phyloP scores from a whole-genome alignment of 2,888 invertebrate species.

The Andricus quercusramuli region DNA sequence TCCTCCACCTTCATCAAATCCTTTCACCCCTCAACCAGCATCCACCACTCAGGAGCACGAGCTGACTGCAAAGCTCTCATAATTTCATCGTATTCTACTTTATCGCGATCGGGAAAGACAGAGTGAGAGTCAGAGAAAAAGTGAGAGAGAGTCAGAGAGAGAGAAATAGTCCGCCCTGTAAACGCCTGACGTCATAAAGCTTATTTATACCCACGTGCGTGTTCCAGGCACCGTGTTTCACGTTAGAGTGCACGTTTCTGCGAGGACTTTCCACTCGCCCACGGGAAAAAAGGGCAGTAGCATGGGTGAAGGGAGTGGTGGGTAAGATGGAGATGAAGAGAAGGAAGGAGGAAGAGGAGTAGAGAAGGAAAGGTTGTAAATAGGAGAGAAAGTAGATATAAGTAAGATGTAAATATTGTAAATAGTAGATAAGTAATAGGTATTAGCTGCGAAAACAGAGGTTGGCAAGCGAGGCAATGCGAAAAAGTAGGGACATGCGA shows the following conservation, averaged over 20 bases:
- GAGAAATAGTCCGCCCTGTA: conserved; percentile 48
- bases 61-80: conserved; percentile 31
- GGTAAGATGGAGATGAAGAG: too few species aligned
- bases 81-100: conserved; percentile 38
- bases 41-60: conserved; percentile 13
- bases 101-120: conserved; percentile 45
- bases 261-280: conserved; percentile 46
- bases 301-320: too few species aligned
- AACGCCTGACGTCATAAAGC: conserved; percentile 65
- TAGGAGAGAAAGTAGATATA: too few species aligned
- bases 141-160: conserved; percentile 44
- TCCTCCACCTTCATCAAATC: neutral
- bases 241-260: conserved; percentile 48
- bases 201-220: conserved; percentile 59
- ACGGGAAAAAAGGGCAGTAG: too few species aligned
- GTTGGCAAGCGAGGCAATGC: too few species aligned
- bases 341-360: too few species aligned
- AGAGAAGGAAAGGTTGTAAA: too few species aligned
- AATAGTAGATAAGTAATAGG: too few species aligned
- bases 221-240: conserved; percentile 49
- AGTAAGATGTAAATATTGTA: too few species aligned
- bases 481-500: too few species aligned
- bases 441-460: too few species aligned
- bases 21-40: neutral
- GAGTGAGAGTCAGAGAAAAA: conserved; percentile 41